A percentile compares a stretch with the other conserved stretches of the same genome.
Conservation (phyloP, 2,888 invertebrate species). For the Eristalis arbustorum region DNA sequence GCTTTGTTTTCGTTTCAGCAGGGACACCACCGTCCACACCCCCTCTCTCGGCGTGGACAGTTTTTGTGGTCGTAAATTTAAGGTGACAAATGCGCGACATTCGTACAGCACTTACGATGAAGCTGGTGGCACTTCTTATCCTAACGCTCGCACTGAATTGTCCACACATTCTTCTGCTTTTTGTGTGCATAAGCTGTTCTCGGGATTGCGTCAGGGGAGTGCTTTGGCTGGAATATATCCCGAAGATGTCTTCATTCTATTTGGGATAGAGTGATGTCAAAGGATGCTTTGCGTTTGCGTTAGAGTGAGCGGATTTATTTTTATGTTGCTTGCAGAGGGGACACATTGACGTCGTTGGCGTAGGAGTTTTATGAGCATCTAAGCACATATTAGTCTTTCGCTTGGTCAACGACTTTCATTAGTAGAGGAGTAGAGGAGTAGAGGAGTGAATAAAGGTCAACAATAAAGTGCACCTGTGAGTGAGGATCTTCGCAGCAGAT, state of each 20-base stretch:
- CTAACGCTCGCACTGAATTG: slow-evolving; percentile 22
- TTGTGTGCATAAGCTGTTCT: not conserved
- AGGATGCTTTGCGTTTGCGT: slow-evolving; percentile 23
- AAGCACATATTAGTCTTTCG: not conserved
- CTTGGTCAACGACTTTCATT: not conserved
- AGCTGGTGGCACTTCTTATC: slow-evolving; percentile 18
- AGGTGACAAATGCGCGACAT: slow-evolving; percentile 38
- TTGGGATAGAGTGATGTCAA: slow-evolving; percentile 10
- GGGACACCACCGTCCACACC: not conserved
- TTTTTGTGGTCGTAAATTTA: slow-evolving; percentile 21
- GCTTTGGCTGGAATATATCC: not conserved
- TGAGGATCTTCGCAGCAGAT: too few species aligned
- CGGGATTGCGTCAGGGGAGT: slow-evolving; percentile 1
- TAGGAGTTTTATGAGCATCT: not conserved
- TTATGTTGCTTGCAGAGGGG: not conserved
- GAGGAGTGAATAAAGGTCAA: not conserved
- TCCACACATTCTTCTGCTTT: not conserved
- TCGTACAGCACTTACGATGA: not conserved
- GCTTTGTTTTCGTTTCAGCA: not conserved
- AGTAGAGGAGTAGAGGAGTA: too few species aligned
- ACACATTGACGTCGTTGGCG: not conserved
- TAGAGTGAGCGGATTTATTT: slow-evolving; percentile 18
- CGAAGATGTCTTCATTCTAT: slow-evolving; percentile 8
- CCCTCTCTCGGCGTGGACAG: not conserved
- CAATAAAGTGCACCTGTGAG: too few species aligned